Base-by-base conservation (phyloP, 2,888 invertebrate species). In the Taenaris catops region DNA sequence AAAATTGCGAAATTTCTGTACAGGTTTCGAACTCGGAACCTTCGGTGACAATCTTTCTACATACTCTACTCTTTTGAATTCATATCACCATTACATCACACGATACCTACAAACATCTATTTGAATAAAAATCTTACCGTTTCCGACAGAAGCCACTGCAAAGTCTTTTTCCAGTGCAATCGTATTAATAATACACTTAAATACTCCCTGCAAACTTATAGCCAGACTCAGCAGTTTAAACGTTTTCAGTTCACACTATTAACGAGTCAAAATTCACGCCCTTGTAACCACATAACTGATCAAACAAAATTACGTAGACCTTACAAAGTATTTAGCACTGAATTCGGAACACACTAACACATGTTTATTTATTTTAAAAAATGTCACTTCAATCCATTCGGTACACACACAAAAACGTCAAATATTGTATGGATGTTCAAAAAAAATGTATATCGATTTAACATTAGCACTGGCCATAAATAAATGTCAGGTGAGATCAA, bases 261-360 rank as follows among this genome's bases (percentile, higher is more conserved):
- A 58, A 65, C 63, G 48, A 78, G 78, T 76, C 73, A 71, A 76
- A 66, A 70, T 70, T 64, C 63, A 70, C 69, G 74, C 75, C 79
- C 76, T 81, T 79, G 78, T 65, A 66, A 62, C 63, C 72, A 76
- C 76, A 50, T 41, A 51, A 53, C 52, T 47, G 24, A 51, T 46
- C 68, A 62, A 72, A 70, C 58, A 58, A 67, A 72, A 75, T 68
- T 62, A 70, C 55, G 48, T 46, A 68, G 68, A 72, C 78, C 80
- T 57, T 76, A 74, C 65, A 64, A 51, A 73, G 53, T 62, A 60
- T 64, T 81, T 81, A 83, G 73, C 84, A 83, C 81, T 64, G 53
- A 70, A 76, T 67, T 67, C 49, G 55, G 64, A 66, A 73, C 79
- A 62, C 54, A 60, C 53, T 58, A 58, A 55, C 63, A 55, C 57